A percentile compares a stretch with the other conserved stretches of the same genome.
Evolutionary conservation across 2,888 invertebrate species (phyloP).

Genomic region (Cheilosia vulpina): DNA sequence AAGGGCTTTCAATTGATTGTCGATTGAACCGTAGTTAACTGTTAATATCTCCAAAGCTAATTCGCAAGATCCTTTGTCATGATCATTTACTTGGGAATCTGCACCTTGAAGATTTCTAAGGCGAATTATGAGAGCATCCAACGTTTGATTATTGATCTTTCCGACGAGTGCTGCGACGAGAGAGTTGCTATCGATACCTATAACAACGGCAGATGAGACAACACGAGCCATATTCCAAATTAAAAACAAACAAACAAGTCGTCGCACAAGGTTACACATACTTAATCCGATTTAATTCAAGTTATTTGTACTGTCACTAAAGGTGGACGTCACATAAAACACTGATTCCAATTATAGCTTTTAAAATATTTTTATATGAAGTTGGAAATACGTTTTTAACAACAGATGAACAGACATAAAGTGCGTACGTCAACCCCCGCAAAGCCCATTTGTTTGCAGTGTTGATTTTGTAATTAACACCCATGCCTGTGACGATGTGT

Average conservation of each 20-base stretch:
- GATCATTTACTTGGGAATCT: neutral
- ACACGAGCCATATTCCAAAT: neutral
- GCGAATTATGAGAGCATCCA: slow-evolving; percentile 15
- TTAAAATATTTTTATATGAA: too few relatives aligned
- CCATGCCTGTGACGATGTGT: too few relatives aligned
- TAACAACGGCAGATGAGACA: neutral
- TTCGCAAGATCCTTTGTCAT: slow-evolving; percentile 3
- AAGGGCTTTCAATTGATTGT: slow-evolving; percentile 1
- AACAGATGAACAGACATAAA: too few relatives aligned
- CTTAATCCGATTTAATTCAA: neutral
- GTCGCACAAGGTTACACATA: neutral
- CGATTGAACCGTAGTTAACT: neutral
- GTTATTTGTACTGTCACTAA: too few relatives aligned
- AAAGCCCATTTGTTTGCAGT: too few relatives aligned
- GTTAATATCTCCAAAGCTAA: slow-evolving; percentile 7
- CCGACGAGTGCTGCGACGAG: neutral
- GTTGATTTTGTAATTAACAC: too few relatives aligned
- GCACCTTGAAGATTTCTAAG: neutral
- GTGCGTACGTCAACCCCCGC: too few relatives aligned
- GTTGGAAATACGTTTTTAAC: too few relatives aligned
- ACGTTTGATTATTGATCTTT: neutral
- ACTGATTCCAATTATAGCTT: too few relatives aligned
- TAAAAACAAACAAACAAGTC: neutral
- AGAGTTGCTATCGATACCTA: neutral
- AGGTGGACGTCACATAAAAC: too few relatives aligned